A percentile compares a stretch with the other conserved stretches of the same genome.
Conservation (phyloP, 1,140 invertebrate genomes). For the Calephelis nemesis region DNA sequence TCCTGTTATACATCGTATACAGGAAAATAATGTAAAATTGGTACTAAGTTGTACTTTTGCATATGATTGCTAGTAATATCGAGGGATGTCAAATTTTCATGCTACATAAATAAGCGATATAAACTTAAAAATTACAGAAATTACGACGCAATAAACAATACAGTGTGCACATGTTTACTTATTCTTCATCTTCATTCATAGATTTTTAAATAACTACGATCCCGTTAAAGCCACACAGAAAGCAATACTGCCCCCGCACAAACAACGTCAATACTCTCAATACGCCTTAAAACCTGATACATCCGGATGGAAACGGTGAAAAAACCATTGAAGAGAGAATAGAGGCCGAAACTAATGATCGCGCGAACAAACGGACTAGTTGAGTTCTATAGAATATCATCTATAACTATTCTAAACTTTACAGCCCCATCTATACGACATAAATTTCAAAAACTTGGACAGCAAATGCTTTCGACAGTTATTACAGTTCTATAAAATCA, state of each 20-base stretch:
- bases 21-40: too few species aligned
- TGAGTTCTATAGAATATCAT: background rate
- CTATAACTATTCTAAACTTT: conserved; percentile 29
- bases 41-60: too few species aligned
- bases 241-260: conserved; percentile 7
- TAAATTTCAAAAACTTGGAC: conserved; percentile 26
- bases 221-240: background rate
- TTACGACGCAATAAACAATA: too few species aligned
- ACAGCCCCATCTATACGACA: conserved; percentile 24
- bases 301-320: conserved; percentile 46
- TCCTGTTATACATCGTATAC: too few species aligned
- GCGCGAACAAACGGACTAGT: conserved; percentile 21
- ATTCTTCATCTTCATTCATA: background rate
- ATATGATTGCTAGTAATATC: too few species aligned
- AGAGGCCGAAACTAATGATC: conserved; percentile 59
- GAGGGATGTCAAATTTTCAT: too few species aligned
- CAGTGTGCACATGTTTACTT: too few species aligned
- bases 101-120: too few species aligned
- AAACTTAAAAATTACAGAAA: too few species aligned
- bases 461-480: conserved; percentile 54
- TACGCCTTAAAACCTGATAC: conserved; percentile 36
- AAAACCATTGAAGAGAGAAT: conserved; percentile 46
- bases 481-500: conserved; percentile 43
- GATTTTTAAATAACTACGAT: background rate
- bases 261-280: conserved; percentile 22